phyloP scores from a whole-genome alignment of 2,113 vertebrate genomes.

The Corydoras maculifer region DNA sequence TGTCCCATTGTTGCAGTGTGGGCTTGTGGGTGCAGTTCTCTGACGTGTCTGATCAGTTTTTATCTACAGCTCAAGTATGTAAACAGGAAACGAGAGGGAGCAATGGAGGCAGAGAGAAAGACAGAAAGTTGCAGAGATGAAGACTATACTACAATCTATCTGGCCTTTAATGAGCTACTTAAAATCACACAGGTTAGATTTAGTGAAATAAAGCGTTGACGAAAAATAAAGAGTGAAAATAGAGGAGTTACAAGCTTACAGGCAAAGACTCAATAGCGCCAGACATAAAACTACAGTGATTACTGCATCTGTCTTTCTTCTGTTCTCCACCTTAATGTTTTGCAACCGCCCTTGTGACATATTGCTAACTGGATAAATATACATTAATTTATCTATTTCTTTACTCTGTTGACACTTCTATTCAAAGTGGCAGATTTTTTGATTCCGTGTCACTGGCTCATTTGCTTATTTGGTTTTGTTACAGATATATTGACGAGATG shows the following conservation, averaged over 20 bases:
- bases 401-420: background rate
- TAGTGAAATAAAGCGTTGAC: background rate
- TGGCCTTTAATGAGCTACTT: no score
- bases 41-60: conserved; percentile 43
- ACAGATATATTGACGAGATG: no score
- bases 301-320: background rate
- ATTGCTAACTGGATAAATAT: background rate
- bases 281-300: no score
- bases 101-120: conserved; percentile 5
- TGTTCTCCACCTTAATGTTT: background rate
- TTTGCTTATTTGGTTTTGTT: no score
- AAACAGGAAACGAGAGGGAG: conserved; percentile 44
- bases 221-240: background rate
- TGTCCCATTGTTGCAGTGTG: conserved; percentile 42
- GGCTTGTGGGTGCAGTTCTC: conserved; percentile 42
- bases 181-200: background rate
- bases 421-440: no score
- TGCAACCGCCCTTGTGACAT: background rate
- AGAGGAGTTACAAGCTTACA: conserved; percentile 9
- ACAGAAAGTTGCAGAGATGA: background rate
- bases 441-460: no score
- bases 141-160: no score
- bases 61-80: conserved; percentile 44
- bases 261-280: no score
- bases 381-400: background rate